A percentile compares a stretch with the other conserved stretches of the same genome.
Evolutionary conservation across 2,113 vertebrate genomes (phyloP).

Genomic region (Oreocharis arfaki): DNA sequence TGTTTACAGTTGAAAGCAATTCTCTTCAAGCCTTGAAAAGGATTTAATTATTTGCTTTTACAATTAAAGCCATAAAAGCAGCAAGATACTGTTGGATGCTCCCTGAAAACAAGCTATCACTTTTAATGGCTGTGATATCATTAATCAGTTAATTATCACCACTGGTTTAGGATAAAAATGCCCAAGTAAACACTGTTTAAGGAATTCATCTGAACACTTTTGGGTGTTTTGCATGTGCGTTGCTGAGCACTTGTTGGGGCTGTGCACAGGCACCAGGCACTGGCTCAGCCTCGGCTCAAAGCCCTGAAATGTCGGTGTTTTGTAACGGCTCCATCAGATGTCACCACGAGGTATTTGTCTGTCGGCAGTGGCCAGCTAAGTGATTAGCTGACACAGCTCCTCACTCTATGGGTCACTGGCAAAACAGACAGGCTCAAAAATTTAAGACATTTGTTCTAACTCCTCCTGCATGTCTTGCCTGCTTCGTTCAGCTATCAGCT

Average conservation of each 20-base stretch:
- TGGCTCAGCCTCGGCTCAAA: not conserved
- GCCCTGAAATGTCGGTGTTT: not conserved
- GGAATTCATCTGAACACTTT: not conserved
- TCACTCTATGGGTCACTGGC: constrained; percentile 69
- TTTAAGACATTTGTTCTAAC: constrained; percentile 59
- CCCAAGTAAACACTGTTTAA: constrained; percentile 43
- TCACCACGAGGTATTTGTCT: constrained; percentile 61
- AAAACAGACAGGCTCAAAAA: constrained; percentile 73
- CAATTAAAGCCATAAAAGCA: constrained; percentile 41
- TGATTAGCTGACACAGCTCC: constrained; percentile 67
- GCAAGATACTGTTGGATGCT: constrained; percentile 40
- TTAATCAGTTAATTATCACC: constrained; percentile 64
- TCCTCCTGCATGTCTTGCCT: constrained; percentile 55
- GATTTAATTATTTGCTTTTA: constrained; percentile 69
- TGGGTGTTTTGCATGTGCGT: not conserved
- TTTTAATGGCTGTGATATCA: constrained; percentile 53
- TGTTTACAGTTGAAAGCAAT: constrained; percentile 59
- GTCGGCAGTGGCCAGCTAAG: constrained; percentile 59
- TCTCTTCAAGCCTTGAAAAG: constrained; percentile 46
- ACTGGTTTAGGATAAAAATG: constrained; percentile 32
- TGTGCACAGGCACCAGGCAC: not conserved
- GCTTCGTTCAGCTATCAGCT: constrained; percentile 46
- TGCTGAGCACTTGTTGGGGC: not conserved
- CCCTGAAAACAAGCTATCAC: constrained; percentile 41
- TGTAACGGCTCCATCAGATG: constrained; percentile 27